Evolutionary conservation across 37 sponge, comb jelly and placozoan species (phyloP), one percentile per base, ranked within the genome.

Genomic region (Eunapius fragilis): DNA sequence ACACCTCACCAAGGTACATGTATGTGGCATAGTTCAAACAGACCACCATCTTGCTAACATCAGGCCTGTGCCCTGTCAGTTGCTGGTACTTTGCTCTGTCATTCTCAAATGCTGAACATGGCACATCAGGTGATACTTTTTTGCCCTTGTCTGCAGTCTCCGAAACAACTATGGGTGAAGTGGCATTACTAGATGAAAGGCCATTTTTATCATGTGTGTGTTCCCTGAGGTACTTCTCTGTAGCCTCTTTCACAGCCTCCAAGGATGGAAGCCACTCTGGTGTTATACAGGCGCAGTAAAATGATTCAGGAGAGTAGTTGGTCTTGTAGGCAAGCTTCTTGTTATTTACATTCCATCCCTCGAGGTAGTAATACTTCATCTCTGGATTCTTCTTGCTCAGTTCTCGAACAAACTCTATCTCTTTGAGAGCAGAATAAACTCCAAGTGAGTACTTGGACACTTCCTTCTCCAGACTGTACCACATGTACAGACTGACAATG

Each of bases 401-500:
- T 23, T 86, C 24, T 71, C 72, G 84, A 23, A 93, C 93, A 32
- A 84, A 76, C 33, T 95, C 93, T 25, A 97, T 95, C 78, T 97
- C 98, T 72, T 90, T 97, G 71, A 97, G 82, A 86, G 96, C 91
- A 37, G 93, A 93, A 73, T 91, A 97, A 68, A 97, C 95, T 10
- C 98, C 98, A 89, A 97, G 85, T 17, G 98, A 97, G 35, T 80
- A 78, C 89, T 91, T 95, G 47, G 85, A 74, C 31, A 95, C 75
- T 67, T 95, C 96, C 76, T 89, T 93, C 22, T 79, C 49, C 47
- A 93, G 84, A 72, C 88, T 88, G 73, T 95, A 97, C 88, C 89
- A 97, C 93, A 97, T 95, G 90, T 97, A 97, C 28, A 97, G 77
- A 72, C 98, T 97, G 75, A 95, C 94, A 68, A 97, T 82, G 2